These are phyloP conservation scores for Plecturocebus donacophilus DNA, from an alignment of 2,113 vertebrate genomes.

Conservation along the genomic window DNA sequence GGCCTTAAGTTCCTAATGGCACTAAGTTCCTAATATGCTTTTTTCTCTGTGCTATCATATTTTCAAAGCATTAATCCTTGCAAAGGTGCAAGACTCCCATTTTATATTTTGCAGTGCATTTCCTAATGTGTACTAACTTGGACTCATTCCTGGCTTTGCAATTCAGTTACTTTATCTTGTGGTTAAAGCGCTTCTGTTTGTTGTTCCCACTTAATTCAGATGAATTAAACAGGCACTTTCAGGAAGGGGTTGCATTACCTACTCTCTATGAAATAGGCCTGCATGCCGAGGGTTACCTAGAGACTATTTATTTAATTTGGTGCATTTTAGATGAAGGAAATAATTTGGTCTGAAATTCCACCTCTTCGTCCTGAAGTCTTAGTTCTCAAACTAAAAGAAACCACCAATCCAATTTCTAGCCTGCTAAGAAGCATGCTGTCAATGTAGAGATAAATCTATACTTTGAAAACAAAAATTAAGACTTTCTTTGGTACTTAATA, in stretches of 20 bases:
- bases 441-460: background rate
- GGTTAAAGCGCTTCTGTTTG: slow-evolving; percentile 42
- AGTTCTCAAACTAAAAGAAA: slow-evolving; percentile 1
- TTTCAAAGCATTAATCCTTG: slow-evolving; percentile 44
- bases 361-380: slow-evolving; percentile 19
- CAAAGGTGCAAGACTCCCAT: background rate
- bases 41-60: background rate
- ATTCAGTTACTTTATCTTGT: slow-evolving; percentile 51
- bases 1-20: background rate
- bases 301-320: slow-evolving; percentile 13
- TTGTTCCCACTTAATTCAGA: slow-evolving; percentile 42
- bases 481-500: background rate
- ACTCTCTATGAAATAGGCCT: background rate
- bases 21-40: background rate
- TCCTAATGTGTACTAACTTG: background rate
- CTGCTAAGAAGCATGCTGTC: slow-evolving; percentile 3
- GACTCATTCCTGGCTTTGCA: slow-evolving; percentile 48
- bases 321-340: slow-evolving; percentile 11
- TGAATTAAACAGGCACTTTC: slow-evolving; percentile 53
- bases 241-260: slow-evolving; percentile 19
- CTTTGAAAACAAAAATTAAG: slow-evolving; percentile 41
- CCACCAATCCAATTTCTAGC: slow-evolving; percentile 17
- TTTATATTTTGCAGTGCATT: slow-evolving; percentile 38
- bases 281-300: background rate
- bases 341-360: background rate